Percentiles rank a stretch among this genome's conserved stretches.
phyloP scores from a whole-genome alignment of 2,797 vertebrate genomes.

The Rhabdophis nuchalis region DNA sequence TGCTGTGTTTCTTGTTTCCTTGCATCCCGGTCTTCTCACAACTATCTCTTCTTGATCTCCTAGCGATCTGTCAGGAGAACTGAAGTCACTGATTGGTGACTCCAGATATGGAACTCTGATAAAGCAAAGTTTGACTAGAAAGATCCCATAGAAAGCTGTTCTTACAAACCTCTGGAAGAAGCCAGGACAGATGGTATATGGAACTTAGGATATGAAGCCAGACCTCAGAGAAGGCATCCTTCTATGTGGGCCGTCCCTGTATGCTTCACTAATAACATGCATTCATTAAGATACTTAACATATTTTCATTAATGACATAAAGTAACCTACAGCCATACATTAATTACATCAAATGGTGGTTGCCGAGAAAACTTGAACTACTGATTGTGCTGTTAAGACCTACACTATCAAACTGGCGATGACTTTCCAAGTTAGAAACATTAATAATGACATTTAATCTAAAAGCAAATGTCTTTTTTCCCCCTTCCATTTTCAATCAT shows the following conservation, averaged over 20 bases:
- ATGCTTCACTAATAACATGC: neutral
- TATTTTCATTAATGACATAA: neutral
- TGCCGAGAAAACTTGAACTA: neutral
- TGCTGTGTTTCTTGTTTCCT: neutral
- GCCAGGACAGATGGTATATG: neutral
- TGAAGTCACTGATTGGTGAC: neutral
- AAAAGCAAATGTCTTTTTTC: neutral
- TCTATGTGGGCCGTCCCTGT: neutral
- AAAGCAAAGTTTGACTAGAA: neutral
- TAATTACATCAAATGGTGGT: neutral
- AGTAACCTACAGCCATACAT: neutral
- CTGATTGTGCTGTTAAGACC: neutral
- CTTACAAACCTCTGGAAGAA: neutral
- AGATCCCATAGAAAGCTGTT: neutral
- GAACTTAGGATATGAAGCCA: neutral
- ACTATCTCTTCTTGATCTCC: neutral
- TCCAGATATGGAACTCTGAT: neutral
- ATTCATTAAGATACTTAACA: neutral
- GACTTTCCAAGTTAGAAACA: neutral
- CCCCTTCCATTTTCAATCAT: neutral
- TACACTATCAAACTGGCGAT: neutral
- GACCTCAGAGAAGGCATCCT: neutral
- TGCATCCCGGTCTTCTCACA: neutral
- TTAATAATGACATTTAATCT: neutral
- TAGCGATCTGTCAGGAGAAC: neutral